Base-by-base conservation (phyloP, 2,113 vertebrate genomes). In the Rhipidura dahli region DNA sequence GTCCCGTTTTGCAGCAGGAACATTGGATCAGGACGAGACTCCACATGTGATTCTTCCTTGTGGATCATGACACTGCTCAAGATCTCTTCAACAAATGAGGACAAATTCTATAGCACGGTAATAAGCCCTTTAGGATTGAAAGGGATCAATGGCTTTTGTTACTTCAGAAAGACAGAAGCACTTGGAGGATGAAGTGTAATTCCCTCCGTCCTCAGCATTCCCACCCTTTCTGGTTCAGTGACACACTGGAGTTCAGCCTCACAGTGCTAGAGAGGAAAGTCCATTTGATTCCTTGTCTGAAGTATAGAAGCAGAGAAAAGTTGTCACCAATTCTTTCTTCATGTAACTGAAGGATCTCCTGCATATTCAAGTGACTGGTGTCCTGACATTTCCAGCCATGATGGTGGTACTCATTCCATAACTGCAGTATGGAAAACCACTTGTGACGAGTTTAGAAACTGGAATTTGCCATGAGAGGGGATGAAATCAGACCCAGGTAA, bases 1-100 rank as follows among this genome's bases (percentile, higher is more conserved):
- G 1, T 7, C 18, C 5, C 26, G 0, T 2, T 20, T 14, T 1
- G 0, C 44, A 64, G 49, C 53, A 4, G 87, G 59, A 59, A 5
- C 39, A 1, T 0, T 40, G 63, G 10, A 8, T 14, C 15, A 0
- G 10, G 63, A 44, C 37, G 8, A 4, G 40, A 8, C 31, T 9
- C 40, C 28, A 10, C 19, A 0, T 2, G 49, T 2, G 5, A 7
- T 33, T 53, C 35, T 42, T 57, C 51, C 12, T 5, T 5, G 24
- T 15, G 57, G 20, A 7, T n/a, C 24, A 6, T 9, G 33, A 17
- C 59, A 16, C 1, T 4, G 11, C 24, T 69, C 40, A 10, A 77
- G 28, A 15, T 31, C 11, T 37, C n/a, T 18, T 49, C 57, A 27
- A 18, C 23, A 22, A 39, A 13, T 0, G 1, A 75, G 44, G 39